These are phyloP conservation scores for Oasisia sp. DNA, from an alignment of 2,888 invertebrate species.

Conservation along the genomic window DNA sequence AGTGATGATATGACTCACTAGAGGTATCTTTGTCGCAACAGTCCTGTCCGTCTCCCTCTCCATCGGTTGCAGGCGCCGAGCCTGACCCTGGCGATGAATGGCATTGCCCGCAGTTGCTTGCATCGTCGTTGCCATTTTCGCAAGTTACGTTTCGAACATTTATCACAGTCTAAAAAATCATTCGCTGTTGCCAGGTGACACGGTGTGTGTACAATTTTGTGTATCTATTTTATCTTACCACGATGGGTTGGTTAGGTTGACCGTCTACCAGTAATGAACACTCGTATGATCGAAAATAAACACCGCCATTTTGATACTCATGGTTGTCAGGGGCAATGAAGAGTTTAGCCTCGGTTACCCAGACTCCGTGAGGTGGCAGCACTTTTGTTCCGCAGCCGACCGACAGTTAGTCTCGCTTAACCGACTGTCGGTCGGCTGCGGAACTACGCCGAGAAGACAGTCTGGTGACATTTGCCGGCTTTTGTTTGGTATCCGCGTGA, in stretches of 20 bases:
- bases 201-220: background rate
- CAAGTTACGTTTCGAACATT: background rate
- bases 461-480: too few species aligned
- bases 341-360: too few species aligned
- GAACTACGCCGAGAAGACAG: too few species aligned
- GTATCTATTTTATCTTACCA: background rate
- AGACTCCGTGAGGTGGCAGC: too few species aligned
- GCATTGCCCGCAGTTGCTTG: constrained; percentile 2
- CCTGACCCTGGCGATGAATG: background rate
- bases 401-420: too few species aligned
- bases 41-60: constrained; percentile 25
- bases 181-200: background rate
- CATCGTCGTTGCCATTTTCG: constrained; percentile 5
- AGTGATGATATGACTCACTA: constrained; percentile 61
- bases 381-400: too few species aligned
- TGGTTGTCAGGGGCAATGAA: background rate
- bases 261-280: background rate
- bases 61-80: background rate
- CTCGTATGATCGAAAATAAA: background rate
- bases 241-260: background rate
- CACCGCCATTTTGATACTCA: background rate
- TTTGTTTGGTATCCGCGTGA: too few species aligned
- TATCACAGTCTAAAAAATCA: background rate
- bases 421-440: too few species aligned
- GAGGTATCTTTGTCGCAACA: constrained; percentile 46